Conservation (phyloP, 2,113 vertebrate species). For the Felis catus region F.catus_Fca126_mat1.0 CM031419.1:153273501-153274000, state of each 20-base stretch:
- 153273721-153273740: background rate
- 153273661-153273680: background rate
- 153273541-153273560: accelerated
- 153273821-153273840: background rate
- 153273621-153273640: accelerated
- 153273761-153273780: background rate
- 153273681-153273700: background rate
- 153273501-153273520: background rate
- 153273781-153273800: background rate
- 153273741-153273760: background rate
- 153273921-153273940: background rate
- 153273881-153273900: background rate
- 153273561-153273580: background rate
- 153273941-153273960: background rate
- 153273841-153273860: background rate
- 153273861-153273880: slow-evolving; percentile 48
- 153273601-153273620: background rate
- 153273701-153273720: background rate
- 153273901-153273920: background rate
- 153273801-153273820: background rate
- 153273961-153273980: background rate
- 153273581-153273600: background rate
- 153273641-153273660: background rate
- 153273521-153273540: background rate
- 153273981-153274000: background rate